phyloP scores from a whole-genome alignment of 2,797 vertebrate genomes.

The Vultur gryphus region DNA sequence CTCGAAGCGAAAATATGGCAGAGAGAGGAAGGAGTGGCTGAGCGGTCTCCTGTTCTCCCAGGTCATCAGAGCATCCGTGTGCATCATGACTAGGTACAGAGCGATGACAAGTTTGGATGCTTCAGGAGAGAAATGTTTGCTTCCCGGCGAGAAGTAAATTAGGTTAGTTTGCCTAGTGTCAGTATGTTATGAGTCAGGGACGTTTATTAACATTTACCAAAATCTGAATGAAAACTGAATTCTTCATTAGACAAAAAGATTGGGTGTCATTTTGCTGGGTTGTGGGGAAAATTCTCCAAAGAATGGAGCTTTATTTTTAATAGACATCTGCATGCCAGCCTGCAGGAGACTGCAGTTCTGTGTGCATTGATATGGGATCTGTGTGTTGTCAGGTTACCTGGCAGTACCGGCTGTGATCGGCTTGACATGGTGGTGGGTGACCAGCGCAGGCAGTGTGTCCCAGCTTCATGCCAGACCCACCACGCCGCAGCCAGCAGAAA shows the following conservation, averaged over 20 bases:
- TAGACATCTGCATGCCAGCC: not conserved
- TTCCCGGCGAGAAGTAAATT: not conserved
- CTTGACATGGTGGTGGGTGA: not conserved
- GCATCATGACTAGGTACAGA: not conserved
- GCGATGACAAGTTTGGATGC: slow-evolving; percentile 32
- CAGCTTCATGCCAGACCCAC: not conserved
- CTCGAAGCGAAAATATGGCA: fast-evolving
- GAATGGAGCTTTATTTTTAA: not conserved
- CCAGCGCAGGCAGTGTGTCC: not conserved
- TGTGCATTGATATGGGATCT: not conserved
- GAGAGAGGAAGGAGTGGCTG: not conserved
- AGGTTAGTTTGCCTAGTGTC: not conserved
- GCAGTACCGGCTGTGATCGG: not conserved
- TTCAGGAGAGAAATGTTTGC: not conserved
- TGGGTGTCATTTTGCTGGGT: not conserved
- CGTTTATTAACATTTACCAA: not conserved
- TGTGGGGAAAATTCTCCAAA: not conserved
- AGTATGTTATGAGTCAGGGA: not conserved
- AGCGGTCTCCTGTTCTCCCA: not conserved
- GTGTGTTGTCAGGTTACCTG: not conserved
- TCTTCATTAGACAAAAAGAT: not conserved
- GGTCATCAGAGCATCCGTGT: not conserved
- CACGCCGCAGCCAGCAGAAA: not conserved
- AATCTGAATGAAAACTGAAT: not conserved
- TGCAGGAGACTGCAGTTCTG: not conserved